Conservation (phyloP, 2,888 invertebrate genomes). For the Ichneumon xanthorius region DNA sequence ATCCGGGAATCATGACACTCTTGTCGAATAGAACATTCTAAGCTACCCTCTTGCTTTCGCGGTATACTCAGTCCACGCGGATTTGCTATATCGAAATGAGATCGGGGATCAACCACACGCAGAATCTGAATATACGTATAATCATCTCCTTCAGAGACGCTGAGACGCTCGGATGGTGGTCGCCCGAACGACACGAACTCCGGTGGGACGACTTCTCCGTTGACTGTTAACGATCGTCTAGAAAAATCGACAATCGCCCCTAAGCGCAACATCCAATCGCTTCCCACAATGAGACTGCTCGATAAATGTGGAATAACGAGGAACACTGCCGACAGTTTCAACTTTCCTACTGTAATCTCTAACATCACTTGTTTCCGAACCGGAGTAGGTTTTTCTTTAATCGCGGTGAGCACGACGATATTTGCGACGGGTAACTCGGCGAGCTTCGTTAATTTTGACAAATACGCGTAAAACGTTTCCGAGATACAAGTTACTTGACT, state of each 20-base stretch:
- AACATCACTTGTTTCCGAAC: neutral
- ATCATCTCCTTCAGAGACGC: slow-evolving; percentile 52
- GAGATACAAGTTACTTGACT: slow-evolving; percentile 6
- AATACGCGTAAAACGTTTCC: neutral
- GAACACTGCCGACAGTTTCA: neutral
- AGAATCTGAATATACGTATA: neutral
- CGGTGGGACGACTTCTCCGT: neutral
- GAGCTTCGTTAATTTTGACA: neutral
- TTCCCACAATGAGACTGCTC: slow-evolving; percentile 26
- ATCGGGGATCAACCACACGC: slow-evolving; percentile 48
- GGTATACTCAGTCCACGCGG: slow-evolving; percentile 55
- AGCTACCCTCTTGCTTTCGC: too few species aligned
- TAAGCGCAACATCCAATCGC: neutral
- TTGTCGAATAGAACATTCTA: too few species aligned
- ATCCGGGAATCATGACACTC: too few species aligned
- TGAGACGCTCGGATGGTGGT: slow-evolving; percentile 60
- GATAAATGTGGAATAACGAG: slow-evolving; percentile 20
- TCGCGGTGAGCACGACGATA: slow-evolving; percentile 2
- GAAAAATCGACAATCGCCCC: slow-evolving; percentile 21
- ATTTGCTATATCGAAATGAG: slow-evolving; percentile 70
- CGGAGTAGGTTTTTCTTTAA: slow-evolving; percentile 4
- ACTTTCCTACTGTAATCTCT: neutral
- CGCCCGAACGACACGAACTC: slow-evolving; percentile 23
- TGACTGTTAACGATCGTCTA: neutral
- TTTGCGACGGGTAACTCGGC: slow-evolving; percentile 11